Base-by-base conservation (phyloP, 2,888 invertebrate genomes). In the Eurois occulta region DNA sequence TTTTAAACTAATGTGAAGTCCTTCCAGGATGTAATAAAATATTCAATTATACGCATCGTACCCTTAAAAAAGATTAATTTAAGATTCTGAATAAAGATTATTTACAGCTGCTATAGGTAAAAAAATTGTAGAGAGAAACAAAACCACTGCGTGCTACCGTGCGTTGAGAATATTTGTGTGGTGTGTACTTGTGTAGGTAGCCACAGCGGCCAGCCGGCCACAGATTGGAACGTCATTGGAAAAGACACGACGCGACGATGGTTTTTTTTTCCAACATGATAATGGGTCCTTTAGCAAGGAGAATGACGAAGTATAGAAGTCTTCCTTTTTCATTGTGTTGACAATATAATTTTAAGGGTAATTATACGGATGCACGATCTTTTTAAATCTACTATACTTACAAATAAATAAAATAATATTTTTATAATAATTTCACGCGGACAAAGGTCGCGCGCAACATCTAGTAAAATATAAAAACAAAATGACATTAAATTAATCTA, bases 211-310 rank as follows among this genome's bases (percentile, higher is more conserved):
- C 41, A 2, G 5, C n/a, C 16, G 21, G 77, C 52, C 60, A 69
- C 60, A 43, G 28, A 62, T 21, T 72, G 75, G n/a, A n/a, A 84
- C 72, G 81, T 81, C 70, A 73, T 65, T 65, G 46, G 64, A 73
- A 83, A 83, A 73, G 43, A 60, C 70, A 41, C 41, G n/a, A 43
- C 10, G 10, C 18, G 11, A n/a, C n/a, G n/a, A n/a, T 32, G 13
- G 46, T 75, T 55, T 55, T 80, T 35, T 72, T 80, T 52, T 62
- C 55, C 21, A 64, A 58, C 70, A 81, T 70, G 72, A 71, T 68
- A 80, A 70, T 64, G n/a, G n/a, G 46, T 76, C 72, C 58, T 73
- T 67, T 70, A 35, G 4, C 46, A 18, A 52, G 21, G 28, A 46
- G 11, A 68, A 58, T 78, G 62, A 68, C 41, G 62, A 48, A 67